These are phyloP conservation scores for Hycleus cichorii DNA, from an alignment of 1,140 invertebrate genomes.

Conservation along the genomic window DNA sequence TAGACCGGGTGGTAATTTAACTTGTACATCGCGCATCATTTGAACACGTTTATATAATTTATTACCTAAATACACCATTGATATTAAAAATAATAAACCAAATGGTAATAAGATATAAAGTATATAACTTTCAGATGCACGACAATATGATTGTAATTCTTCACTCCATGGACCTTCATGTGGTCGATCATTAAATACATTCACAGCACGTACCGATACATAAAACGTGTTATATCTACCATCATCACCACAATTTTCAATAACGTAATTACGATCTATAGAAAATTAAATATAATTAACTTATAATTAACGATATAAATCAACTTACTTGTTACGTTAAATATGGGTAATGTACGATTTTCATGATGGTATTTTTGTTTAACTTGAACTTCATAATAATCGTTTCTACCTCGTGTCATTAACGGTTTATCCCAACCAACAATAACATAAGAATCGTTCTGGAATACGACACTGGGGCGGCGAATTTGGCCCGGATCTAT, in stretches of 20 bases:
- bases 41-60: conserved; percentile 46
- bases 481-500: conserved; percentile 46
- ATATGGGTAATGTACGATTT: conserved; percentile 29
- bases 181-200: conserved; percentile 18
- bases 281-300: neutral
- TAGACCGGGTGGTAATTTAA: conserved; percentile 51
- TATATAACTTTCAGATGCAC: conserved; percentile 22
- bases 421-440: conserved; percentile 54
- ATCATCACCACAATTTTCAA: conserved; percentile 41
- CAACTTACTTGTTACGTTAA: conserved; percentile 38
- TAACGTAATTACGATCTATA: conserved; percentile 35
- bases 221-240: conserved; percentile 34
- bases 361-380: conserved; percentile 38
- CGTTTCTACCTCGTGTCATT: conserved; percentile 52
- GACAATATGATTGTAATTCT: conserved; percentile 23
- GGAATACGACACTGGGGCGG: conserved; percentile 43
- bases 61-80: neutral
- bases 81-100: neutral
- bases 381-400: conserved; percentile 50
- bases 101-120: conserved; percentile 36
- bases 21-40: conserved; percentile 47
- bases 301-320: neutral
- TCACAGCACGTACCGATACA: conserved; percentile 31
- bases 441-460: conserved; percentile 43
- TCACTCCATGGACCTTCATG: conserved; percentile 46